These are phyloP conservation scores for Desmophyllum pertusum DNA, from an alignment of 92 coral and sea anemone species.

Conservation along the genomic window DNA sequence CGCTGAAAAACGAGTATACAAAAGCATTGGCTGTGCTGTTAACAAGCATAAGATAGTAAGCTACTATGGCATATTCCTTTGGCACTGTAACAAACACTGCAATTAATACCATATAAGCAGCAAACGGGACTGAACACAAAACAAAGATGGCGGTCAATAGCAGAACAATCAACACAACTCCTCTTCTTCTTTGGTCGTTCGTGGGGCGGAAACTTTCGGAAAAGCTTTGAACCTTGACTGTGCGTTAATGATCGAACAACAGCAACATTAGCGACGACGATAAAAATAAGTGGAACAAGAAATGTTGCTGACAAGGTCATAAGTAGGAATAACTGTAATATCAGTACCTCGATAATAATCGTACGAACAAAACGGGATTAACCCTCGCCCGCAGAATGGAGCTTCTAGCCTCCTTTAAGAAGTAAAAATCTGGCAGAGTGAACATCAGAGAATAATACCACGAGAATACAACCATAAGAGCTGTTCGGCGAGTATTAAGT, in stretches of 20 bases:
- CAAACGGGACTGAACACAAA: constrained; percentile 79
- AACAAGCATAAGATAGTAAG: constrained; percentile 83
- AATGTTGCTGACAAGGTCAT: constrained; percentile 72
- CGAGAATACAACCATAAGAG: constrained; percentile 70
- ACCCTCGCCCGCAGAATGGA: constrained; percentile 63
- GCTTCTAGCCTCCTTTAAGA: constrained; percentile 55
- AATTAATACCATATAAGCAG: constrained; percentile 51
- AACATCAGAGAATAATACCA: constrained; percentile 85
- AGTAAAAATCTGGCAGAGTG: constrained; percentile 79
- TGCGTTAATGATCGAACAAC: constrained; percentile 58
- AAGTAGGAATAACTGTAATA: constrained; percentile 46
- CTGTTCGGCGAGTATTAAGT: constrained; percentile 62
- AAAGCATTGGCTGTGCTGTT: constrained; percentile 87
- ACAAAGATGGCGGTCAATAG: constrained; percentile 78
- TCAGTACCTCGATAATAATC: constrained; percentile 63
- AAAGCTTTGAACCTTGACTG: constrained; percentile 41
- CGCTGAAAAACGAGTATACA: constrained; percentile 86
- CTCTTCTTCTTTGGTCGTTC: constrained; percentile 35
- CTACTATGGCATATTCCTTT: constrained; percentile 48
- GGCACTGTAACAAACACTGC: constrained; percentile 58
- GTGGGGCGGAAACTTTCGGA: constrained; percentile 31
- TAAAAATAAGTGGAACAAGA: constrained; percentile 68
- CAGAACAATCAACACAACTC: constrained; percentile 71
- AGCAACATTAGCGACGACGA: constrained; percentile 67
- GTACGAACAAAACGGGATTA: constrained; percentile 62